Evolutionary conservation across 2,888 invertebrate genomes (phyloP), one percentile per base, ranked within the genome.

Genomic region (Ochropleura leucogaster): DNA sequence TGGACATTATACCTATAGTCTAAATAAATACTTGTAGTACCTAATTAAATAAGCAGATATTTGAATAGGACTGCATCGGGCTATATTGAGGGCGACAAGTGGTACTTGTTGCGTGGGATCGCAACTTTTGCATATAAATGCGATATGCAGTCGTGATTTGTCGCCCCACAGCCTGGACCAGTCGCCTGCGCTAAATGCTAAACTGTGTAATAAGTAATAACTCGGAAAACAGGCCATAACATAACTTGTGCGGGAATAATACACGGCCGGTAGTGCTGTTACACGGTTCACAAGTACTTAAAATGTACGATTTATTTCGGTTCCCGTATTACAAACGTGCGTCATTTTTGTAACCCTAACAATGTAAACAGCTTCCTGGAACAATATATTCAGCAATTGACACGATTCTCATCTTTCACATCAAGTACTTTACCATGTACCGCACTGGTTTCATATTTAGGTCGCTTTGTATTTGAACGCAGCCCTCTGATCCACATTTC

Each of bases 61-160:
- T 80, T 64, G 69, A 82, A 84, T 85, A 74, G 77, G 80, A 82
- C 80, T 80, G 72, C 80, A 83, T 78, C 64, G 70, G 77, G 81
- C 79, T 80, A 85, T 88, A 90, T 88, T 84, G 85, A 84, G 87
- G 84, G 82, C 87, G 89, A 85, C 89, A 91, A 93, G 90, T 92
- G 92, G 92, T 92, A 93, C 93, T 94, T 93, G 94, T 93, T 94
- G 94, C 94, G 94, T 95, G 92, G 94, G 94, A 92, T 89, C 89
- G 85, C 68, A 83, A 88, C 83, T 86, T 92, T 91, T 93, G 93
- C 92, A 93, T 94, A 90, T 89, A 90, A 92, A 93, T 89, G 86
- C 86, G 85, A 86, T 86, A 87, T 84, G 90, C 88, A 87, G 90
- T 88, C 92, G 92, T 92, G 92, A 92, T 93, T 93, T 93, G 93